A percentile compares a stretch with the other conserved stretches of the same genome.
Evolutionary conservation across 2,797 vertebrate species (phyloP).

Genomic region (Avahi laniger): DNA sequence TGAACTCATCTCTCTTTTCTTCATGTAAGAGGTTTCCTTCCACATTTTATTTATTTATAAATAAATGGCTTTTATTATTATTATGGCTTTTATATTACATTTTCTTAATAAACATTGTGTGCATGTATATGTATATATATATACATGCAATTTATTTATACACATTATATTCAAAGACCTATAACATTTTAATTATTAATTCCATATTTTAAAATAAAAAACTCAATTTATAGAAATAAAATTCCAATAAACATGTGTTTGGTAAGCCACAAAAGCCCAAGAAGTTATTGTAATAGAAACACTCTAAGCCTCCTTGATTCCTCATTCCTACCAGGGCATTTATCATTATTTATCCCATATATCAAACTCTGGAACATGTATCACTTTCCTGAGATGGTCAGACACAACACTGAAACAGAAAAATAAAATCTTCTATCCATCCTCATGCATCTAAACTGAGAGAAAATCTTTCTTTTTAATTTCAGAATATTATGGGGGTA

Average conservation of each 20-base stretch:
- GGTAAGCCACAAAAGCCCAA: not conserved
- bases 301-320: not conserved
- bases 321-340: not conserved
- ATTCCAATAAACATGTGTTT: not conserved
- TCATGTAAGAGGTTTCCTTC: not conserved
- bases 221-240: not conserved
- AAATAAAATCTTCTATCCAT: not conserved
- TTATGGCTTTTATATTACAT: not conserved
- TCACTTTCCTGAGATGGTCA: not conserved
- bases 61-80: not conserved
- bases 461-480: not conserved
- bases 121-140: not conserved
- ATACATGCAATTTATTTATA: not conserved
- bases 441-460: not conserved
- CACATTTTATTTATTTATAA: not conserved
- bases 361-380: not conserved
- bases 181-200: not conserved
- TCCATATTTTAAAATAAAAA: not conserved
- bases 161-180: not conserved
- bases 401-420: not conserved
- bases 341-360: not conserved
- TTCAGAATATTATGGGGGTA: no score
- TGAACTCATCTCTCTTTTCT: not conserved
- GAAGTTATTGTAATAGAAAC: not conserved
- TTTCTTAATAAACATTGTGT: not conserved